Percentiles rank a stretch among this genome's conserved stretches.
phyloP scores from a whole-genome alignment of 2,888 invertebrate genomes.

The Temnothorax rugatulus region DNA sequence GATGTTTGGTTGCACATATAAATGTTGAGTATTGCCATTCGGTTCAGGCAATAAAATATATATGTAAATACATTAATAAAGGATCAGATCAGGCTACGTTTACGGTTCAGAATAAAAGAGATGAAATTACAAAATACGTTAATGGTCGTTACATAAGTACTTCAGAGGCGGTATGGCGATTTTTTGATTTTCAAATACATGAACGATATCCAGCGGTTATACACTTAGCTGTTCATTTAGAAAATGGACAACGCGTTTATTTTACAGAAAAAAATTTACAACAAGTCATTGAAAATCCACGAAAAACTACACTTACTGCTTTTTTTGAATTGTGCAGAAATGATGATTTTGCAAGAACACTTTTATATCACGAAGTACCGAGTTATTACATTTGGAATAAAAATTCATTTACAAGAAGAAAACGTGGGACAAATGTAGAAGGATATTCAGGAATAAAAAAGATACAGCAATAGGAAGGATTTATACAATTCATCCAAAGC shows the following conservation, averaged over 20 bases:
- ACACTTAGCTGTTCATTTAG: neutral
- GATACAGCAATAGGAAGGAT: too few relatives aligned
- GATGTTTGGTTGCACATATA: neutral
- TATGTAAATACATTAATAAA: constrained; percentile 20
- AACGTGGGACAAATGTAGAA: neutral
- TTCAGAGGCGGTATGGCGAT: neutral
- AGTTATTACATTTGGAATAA: too few relatives aligned
- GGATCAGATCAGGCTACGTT: constrained; percentile 24
- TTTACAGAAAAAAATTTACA: neutral
- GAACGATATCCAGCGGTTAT: neutral
- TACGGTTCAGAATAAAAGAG: neutral
- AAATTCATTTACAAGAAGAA: too few relatives aligned
- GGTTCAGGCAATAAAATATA: neutral
- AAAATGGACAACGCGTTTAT: neutral
- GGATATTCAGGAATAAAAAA: too few relatives aligned
- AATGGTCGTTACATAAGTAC: constrained; percentile 11
- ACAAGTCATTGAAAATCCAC: neutral
- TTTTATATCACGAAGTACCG: neutral
- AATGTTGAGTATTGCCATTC: neutral
- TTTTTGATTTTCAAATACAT: neutral
- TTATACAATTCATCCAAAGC: too few relatives aligned
- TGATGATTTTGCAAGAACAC: neutral
- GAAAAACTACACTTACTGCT: neutral
- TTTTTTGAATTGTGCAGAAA: neutral
- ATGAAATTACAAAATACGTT: neutral